Percentiles rank a stretch among this genome's conserved stretches.
Evolutionary conservation across 2,113 vertebrate genomes (phyloP).

Genomic region (Tapirus terrestris): DNA sequence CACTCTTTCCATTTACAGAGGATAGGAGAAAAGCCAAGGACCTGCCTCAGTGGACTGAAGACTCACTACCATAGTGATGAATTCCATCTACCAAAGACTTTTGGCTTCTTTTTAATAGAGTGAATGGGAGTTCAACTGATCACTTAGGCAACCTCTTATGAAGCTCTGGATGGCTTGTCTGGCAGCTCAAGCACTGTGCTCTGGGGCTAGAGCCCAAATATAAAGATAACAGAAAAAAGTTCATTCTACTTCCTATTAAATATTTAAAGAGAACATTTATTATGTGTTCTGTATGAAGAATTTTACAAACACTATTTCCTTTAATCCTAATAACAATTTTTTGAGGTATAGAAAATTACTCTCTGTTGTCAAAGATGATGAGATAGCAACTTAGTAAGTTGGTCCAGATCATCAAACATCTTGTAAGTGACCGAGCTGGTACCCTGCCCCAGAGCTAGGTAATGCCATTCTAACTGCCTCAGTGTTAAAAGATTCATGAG

Average conservation of each 20-base stretch:
- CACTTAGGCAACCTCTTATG: background rate
- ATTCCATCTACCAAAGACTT: background rate
- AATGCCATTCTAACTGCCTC: background rate
- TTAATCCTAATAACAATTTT: background rate
- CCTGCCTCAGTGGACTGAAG: background rate
- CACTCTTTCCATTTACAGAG: background rate
- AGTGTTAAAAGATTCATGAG: background rate
- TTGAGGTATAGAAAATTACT: background rate
- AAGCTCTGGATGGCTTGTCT: background rate
- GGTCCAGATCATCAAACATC: background rate
- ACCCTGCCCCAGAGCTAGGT: background rate
- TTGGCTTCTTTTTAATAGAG: background rate
- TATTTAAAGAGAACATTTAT: background rate
- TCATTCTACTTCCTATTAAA: background rate
- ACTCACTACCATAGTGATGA: background rate
- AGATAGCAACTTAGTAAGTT: background rate
- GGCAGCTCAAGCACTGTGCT: background rate
- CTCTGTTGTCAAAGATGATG: background rate
- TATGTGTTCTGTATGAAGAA: background rate
- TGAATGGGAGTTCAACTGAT: background rate
- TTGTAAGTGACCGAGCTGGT: background rate
- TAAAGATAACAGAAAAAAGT: background rate
- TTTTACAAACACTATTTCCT: background rate
- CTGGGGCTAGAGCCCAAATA: background rate
- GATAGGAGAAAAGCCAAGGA: background rate